Conservation (phyloP, 2,797 vertebrate species). For the Falco novaeseelandiae region DNA sequence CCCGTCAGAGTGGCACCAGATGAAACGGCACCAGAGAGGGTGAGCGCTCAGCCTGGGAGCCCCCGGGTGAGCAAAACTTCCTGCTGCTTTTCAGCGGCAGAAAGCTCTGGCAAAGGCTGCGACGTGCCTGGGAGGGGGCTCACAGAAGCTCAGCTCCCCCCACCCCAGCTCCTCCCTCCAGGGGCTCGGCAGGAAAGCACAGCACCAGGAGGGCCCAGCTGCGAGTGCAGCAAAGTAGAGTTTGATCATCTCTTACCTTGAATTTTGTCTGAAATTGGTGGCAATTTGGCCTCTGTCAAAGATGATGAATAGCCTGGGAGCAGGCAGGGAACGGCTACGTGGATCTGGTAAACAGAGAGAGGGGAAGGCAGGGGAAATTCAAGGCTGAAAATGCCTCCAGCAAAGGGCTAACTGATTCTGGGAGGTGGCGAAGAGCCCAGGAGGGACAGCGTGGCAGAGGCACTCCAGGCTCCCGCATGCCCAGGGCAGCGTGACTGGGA, state of each 20-base stretch:
- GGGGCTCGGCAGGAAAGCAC: not conserved
- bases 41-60: rapidly evolving
- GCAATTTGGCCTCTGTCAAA: constrained; percentile 17
- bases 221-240: rapidly evolving
- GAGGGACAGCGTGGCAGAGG: rapidly evolving
- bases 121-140: not conserved
- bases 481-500: not conserved
- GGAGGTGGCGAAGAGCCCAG: not conserved
- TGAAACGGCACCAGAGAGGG: not conserved
- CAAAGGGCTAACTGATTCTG: not conserved
- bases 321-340: not conserved
- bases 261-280: not conserved
- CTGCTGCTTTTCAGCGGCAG: not conserved
- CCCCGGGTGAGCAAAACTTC: not conserved
- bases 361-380: not conserved
- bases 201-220: not conserved
- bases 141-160: not conserved
- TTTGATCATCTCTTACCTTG: constrained; percentile 15
- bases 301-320: not conserved
- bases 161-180: not conserved
- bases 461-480: rapidly evolving
- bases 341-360: not conserved
- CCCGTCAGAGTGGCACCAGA: not conserved
- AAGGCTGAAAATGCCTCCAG: not conserved
- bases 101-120: not conserved